Conservation (phyloP, 2,888 invertebrate genomes). For the Caenorhabditis panamensis region DNA sequence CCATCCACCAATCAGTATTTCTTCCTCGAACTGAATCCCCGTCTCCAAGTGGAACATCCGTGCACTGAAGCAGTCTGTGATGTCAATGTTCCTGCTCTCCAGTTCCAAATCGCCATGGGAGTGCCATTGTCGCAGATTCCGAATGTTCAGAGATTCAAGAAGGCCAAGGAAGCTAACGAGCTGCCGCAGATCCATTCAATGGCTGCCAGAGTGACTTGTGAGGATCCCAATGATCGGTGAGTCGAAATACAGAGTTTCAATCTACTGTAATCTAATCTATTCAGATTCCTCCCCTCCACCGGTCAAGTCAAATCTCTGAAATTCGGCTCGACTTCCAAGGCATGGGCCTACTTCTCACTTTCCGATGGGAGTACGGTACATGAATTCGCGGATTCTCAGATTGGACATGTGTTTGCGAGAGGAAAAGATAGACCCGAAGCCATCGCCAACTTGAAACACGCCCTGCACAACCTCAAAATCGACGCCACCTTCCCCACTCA, state of each 20-base stretch:
- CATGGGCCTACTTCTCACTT: conserved; percentile 99
- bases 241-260: not conserved
- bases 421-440: conserved; percentile 87
- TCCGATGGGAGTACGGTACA: conserved; percentile 97
- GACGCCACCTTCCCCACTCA: conserved; percentile 98
- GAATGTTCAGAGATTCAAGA: conserved; percentile 28
- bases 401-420: conserved; percentile 99
- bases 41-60: conserved; percentile 92
- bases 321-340: conserved; percentile 98
- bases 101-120: conserved; percentile 99
- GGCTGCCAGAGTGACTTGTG: conserved; percentile 96
- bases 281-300: conserved; percentile 6
- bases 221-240: conserved; percentile 84
- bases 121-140: conserved; percentile 26
- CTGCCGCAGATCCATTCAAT: conserved; percentile 82
- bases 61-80: conserved; percentile 99
- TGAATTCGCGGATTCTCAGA: conserved; percentile 99
- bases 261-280: no score
- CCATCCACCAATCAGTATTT: conserved; percentile 88
- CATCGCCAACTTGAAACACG: conserved; percentile 89
- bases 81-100: conserved; percentile 96
- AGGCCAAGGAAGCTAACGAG: conserved; percentile 15
- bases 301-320: conserved; percentile 84
- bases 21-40: conserved; percentile 97
- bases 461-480: conserved; percentile 95